Base-by-base conservation (phyloP, 23 tunicate genomes). In the Styela clava region DNA sequence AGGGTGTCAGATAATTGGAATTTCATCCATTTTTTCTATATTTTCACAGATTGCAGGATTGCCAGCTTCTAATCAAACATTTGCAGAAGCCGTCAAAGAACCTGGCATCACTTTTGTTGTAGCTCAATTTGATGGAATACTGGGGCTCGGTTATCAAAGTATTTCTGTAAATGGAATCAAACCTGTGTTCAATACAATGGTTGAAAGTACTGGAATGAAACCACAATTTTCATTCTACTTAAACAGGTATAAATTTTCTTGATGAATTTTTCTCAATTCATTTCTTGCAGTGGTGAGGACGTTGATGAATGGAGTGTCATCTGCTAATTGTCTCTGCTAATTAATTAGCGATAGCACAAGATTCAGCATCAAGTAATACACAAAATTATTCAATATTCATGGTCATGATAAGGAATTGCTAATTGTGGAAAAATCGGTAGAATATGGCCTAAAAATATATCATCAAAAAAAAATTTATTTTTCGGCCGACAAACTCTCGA, bases 41-140 rank as follows among this genome's bases (percentile, higher is more conserved):
- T n/a, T n/a, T n/a, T 72, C 85, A 28, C 32, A 91, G 94, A 68
- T 88, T 61, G 98, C 83, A 16, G 98, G 98, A 22, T 51, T 88
- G 2, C 1, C 25, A 28, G 77, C 94, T 16, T 35, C 26, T 27
- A 35, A 83, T 30, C 92, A 88, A 35, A 86, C 86, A 20, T 91
- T 91, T 83, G 91, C 97, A 44, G 97, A 91, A 87, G 97, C 97
- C 27, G 74, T 79, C 22, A 79, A 91, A 33, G 91, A 91, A 83
- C 97, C 97, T 0, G 97, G 97, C 26, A 1, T 91, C 16, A 79
- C 97, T 5, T 91, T 91, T 72, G 82, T 91, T 34, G 97, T 87
- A 25, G 97, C 97, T 27, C 83, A 83, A 64, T 91, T 91, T 83
- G 97, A 91, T 78, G 97, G 97, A 31, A 91, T 91, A 44, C 69